Evolutionary conservation across 2,888 invertebrate genomes (phyloP).

Genomic region (Pantelozetes paolii): DNA sequence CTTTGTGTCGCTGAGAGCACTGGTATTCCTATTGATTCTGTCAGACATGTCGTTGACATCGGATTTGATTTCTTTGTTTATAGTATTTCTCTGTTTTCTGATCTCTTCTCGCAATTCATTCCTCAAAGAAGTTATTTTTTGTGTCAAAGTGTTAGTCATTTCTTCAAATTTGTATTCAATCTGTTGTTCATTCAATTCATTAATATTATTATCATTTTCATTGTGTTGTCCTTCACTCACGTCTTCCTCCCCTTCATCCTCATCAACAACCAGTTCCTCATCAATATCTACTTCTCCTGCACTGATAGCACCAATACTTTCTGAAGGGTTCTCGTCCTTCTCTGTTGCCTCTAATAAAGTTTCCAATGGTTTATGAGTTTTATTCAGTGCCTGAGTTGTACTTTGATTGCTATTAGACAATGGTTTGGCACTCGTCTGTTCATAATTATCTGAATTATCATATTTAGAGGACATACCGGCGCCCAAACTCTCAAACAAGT

Average conservation of each 20-base stretch:
- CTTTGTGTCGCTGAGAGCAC: not conserved
- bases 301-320: not conserved
- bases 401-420: constrained; percentile 7
- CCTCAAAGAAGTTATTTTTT: constrained; percentile 14
- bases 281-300: not conserved
- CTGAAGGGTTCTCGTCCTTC: constrained; percentile 9
- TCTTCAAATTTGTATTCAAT: constrained; percentile 29
- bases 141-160: constrained; percentile 22
- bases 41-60: not conserved
- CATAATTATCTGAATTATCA: constrained; percentile 8
- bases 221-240: not conserved
- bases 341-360: constrained; percentile 14
- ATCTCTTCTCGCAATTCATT: constrained; percentile 19
- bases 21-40: constrained; percentile 10
- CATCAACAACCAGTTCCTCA: not conserved
- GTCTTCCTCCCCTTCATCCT: constrained; percentile 27
- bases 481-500: constrained; percentile 23
- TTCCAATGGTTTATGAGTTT: constrained; percentile 13
- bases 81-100: not conserved
- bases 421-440: constrained; percentile 26
- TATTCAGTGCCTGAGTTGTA: not conserved
- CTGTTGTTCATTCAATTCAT: constrained; percentile 19
- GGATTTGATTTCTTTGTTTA: not conserved
- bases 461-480: constrained; percentile 8
- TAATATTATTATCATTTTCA: constrained; percentile 18